Evolutionary conservation across 2,113 vertebrate genomes (phyloP), one percentile per base, ranked within the genome.

Genomic region (Pantherophis guttatus): DNA sequence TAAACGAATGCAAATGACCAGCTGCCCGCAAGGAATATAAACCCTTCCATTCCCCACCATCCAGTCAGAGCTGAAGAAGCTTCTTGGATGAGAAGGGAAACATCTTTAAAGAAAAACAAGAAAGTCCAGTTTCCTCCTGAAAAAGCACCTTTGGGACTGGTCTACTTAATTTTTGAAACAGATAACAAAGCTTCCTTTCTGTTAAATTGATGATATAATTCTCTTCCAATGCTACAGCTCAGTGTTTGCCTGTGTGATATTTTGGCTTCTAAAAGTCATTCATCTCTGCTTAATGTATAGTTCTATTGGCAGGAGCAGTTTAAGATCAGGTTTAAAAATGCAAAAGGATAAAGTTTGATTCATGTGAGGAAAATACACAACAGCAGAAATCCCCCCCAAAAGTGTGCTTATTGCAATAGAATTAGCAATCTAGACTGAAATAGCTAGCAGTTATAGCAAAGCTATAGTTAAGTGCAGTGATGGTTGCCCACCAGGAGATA

Each of bases 391-490:
- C 89, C 17, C 92, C 92, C 59, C 88, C 24, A 87, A 57, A 19
- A 88, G 62, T 86, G 59, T 81, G 24, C 33, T 52, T 91, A 93
- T 95, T 58, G 39, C 91, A 86, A 33, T 93, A 92, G 24, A 26
- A 53, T 94, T 93, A 29, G 95, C 92, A 59, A 48, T 50, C 29
- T 93, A 26, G 33, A 11, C 94, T 44, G 54, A 94, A 91, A 90
- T 0, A 93, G 33, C 26, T 23, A 9, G 1, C 62, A 89, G 91
- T 0, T 0, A 39, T 8, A 0, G 0, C 9, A 21, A 87, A 89
- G 62, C 65, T 86, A 50, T 48, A 90, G 52, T 39, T 75, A 91
- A 93, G 24, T 29, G 92, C n/a, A n/a, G 85, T 92, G 90, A 53
- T 90, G 8, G 55, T 90, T 89, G 55, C 89, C 23, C 8, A 10